These are phyloP conservation scores for Diorhabda carinulata DNA, from an alignment of 1,140 invertebrate species.

Conservation along the genomic window DNA sequence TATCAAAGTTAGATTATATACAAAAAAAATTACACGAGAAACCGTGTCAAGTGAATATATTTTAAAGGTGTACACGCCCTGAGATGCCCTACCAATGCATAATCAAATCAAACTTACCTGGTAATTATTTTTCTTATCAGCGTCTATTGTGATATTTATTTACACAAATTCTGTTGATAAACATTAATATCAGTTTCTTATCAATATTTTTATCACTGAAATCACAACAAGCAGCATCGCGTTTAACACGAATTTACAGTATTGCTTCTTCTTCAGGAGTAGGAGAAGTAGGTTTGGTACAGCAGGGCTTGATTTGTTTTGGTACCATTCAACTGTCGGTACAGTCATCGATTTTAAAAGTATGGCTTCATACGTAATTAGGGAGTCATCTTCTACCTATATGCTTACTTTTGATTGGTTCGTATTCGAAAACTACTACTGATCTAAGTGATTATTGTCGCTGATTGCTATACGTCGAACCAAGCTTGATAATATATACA, in stretches of 20 bases:
- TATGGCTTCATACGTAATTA: neutral
- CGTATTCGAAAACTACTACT: no score
- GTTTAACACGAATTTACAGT: neutral
- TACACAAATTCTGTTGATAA: slow-evolving; percentile 7
- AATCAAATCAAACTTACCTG: slow-evolving; percentile 6
- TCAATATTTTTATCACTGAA: slow-evolving; percentile 12
- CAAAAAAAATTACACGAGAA: neutral
- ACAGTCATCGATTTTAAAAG: slow-evolving; percentile 2
- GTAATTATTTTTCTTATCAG: slow-evolving; percentile 12
- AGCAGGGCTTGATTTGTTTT: neutral
- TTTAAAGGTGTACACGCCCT: slow-evolving; percentile 13
- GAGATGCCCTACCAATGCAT: slow-evolving; percentile 5
- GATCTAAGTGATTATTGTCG: no score
- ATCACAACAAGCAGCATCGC: slow-evolving; percentile 8
- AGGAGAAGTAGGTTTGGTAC: neutral
- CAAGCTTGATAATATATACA: no score
- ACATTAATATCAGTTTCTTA: slow-evolving; percentile 9
- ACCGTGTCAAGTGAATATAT: neutral
- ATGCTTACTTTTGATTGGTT: no score
- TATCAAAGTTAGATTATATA: neutral
- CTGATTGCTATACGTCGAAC: no score
- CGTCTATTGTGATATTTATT: slow-evolving; percentile 9
- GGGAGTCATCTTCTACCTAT: no score
- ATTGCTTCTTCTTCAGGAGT: neutral
- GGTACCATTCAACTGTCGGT: slow-evolving; percentile 1